Conservation (phyloP, 2,888 invertebrate genomes). For the Eupithecia pulchellata region DNA sequence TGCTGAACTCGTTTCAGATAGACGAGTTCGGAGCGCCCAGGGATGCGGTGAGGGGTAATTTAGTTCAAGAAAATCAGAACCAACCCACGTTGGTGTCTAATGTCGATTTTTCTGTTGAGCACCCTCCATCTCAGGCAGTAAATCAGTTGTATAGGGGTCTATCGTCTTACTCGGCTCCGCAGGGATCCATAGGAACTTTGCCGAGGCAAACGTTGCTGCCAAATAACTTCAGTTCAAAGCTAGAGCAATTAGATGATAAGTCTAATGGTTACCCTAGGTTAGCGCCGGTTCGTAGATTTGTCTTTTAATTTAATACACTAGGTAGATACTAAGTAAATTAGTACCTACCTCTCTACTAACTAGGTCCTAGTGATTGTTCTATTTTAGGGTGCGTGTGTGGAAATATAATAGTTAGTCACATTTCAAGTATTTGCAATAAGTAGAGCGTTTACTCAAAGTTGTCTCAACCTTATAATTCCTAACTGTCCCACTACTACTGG, state of each 20-base stretch:
- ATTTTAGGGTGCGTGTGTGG: neutral
- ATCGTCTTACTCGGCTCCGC: slow-evolving; percentile 78
- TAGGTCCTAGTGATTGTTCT: neutral
- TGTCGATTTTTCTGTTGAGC: slow-evolving; percentile 64
- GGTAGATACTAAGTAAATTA: too few relatives aligned
- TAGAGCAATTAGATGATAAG: slow-evolving; percentile 69
- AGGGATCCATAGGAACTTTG: slow-evolving; percentile 72
- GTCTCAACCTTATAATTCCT: neutral
- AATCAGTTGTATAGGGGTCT: slow-evolving; percentile 70
- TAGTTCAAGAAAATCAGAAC: slow-evolving; percentile 49
- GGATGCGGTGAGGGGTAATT: slow-evolving; percentile 46
- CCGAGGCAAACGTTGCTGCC: slow-evolving; percentile 50
- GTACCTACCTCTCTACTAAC: too few relatives aligned
- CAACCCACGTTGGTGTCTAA: slow-evolving; percentile 56
- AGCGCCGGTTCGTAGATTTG: slow-evolving; percentile 63
- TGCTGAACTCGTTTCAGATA: slow-evolving; percentile 67
- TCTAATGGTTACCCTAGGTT: slow-evolving; percentile 62
- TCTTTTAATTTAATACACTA: slow-evolving; percentile 46
- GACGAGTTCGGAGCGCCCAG: slow-evolving; percentile 68
- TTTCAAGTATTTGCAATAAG: neutral
- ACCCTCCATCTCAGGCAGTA: slow-evolving; percentile 57
- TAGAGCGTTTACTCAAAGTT: neutral
- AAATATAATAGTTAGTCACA: too few relatives aligned
- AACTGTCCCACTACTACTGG: neutral
- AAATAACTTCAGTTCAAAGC: slow-evolving; percentile 59